These are phyloP conservation scores for Arctia plantaginis DNA, from an alignment of 2,888 invertebrate genomes.

Conservation along the genomic window DNA sequence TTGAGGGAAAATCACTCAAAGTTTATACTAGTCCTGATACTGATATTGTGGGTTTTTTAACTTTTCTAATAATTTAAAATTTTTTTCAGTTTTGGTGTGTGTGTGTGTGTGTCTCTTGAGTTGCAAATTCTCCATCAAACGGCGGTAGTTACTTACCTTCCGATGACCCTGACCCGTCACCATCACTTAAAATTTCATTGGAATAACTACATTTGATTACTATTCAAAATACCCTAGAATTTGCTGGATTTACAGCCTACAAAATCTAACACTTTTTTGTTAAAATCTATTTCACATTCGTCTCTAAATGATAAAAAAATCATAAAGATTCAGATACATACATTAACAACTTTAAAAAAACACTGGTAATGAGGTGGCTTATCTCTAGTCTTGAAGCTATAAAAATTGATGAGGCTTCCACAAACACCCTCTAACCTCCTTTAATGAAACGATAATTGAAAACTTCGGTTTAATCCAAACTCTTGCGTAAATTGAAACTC, in stretches of 20 bases:
- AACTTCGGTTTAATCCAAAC: conserved; percentile 76
- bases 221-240: neutral
- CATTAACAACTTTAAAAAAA: conserved; percentile 47
- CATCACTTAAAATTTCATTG: too few relatives aligned
- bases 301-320: conserved; percentile 37
- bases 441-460: conserved; percentile 78
- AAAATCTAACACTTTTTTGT: neutral
- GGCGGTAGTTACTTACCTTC: too few relatives aligned
- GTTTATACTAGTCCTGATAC: too few relatives aligned
- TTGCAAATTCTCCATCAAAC: too few relatives aligned
- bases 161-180: too few relatives aligned
- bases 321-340: conserved; percentile 17
- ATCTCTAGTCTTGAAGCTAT: conserved; percentile 63
- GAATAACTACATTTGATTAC: neutral
- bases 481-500: conserved; percentile 73
- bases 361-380: conserved; percentile 68
- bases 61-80: too few relatives aligned
- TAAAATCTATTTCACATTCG: neutral
- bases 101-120: too few relatives aligned
- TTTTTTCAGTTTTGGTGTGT: too few relatives aligned
- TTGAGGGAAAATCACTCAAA: too few relatives aligned
- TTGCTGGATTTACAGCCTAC: neutral
- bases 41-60: too few relatives aligned
- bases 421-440: conserved; percentile 58
- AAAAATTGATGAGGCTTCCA: conserved; percentile 72